Evolutionary conservation across 2,797 vertebrate genomes (phyloP).

Genomic region (Poliocrania exsul): DNA sequence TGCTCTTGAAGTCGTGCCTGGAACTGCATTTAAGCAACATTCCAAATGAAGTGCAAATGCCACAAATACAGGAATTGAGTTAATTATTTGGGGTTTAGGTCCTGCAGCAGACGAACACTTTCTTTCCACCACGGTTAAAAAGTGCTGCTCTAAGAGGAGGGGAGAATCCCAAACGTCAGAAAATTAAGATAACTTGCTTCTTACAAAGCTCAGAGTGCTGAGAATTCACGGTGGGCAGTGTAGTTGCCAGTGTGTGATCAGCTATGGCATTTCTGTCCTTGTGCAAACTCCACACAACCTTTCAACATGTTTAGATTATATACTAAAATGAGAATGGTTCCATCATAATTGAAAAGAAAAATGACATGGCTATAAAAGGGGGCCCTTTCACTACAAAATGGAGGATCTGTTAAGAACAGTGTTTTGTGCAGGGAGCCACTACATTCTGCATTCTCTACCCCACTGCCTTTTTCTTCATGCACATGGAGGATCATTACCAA

Average conservation of each 20-base stretch:
- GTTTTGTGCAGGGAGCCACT: neutral
- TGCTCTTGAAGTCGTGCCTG: neutral
- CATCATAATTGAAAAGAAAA: neutral
- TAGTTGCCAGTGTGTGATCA: neutral
- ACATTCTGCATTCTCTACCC: neutral
- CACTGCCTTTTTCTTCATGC: neutral
- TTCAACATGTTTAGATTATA: neutral
- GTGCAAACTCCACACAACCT: neutral
- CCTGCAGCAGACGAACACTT: neutral
- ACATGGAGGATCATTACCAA: neutral
- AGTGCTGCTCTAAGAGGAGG: neutral
- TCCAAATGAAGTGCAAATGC: neutral
- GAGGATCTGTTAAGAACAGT: neutral
- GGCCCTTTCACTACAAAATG: neutral
- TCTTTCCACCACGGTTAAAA: neutral
- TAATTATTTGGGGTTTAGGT: neutral
- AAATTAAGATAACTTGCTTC: neutral
- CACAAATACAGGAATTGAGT: neutral
- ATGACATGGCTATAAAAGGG: neutral
- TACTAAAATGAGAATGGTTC: fast-evolving
- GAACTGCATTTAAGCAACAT: neutral
- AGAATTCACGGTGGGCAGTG: neutral
- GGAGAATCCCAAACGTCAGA: neutral
- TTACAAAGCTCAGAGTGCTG: neutral
- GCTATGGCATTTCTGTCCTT: neutral